Percentiles rank a stretch among this genome's conserved stretches.
These are phyloP conservation scores for Zootoca vivipara DNA, from an alignment of 2,113 vertebrate genomes.

Conservation along the genomic window DNA sequence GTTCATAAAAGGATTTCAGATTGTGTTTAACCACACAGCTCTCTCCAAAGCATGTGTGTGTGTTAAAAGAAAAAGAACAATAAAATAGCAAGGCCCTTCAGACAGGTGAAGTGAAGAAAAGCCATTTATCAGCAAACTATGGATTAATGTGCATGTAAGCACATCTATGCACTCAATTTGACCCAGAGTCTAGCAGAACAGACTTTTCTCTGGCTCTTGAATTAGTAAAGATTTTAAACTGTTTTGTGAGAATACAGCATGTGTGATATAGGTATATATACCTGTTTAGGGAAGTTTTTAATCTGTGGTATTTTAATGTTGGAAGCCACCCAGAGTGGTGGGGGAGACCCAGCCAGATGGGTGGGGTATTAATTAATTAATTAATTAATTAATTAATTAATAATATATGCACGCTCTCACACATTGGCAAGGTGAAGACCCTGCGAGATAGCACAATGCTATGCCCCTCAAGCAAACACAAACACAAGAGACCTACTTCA, in stretches of 20 bases:
- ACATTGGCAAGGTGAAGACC: neutral
- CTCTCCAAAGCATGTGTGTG: neutral
- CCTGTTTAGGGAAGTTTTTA: too few relatives aligned
- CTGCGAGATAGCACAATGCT: neutral
- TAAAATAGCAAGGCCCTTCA: neutral
- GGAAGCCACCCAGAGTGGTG: too few relatives aligned
- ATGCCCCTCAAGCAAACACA: neutral
- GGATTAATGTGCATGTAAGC: neutral
- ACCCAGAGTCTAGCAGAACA: neutral
- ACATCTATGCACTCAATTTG: neutral
- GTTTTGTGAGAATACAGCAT: neutral
- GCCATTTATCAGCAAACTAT: neutral
- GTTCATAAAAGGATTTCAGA: neutral
- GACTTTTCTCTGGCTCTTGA: neutral
- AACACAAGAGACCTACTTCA: neutral
- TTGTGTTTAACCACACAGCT: neutral
- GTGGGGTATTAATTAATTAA: too few relatives aligned
- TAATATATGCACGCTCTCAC: too few relatives aligned
- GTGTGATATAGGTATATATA: too few relatives aligned
- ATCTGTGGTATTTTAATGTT: too few relatives aligned
- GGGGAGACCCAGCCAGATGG: too few relatives aligned
- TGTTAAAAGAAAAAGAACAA: neutral
- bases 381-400: too few relatives aligned
- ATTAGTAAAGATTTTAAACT: accelerated
- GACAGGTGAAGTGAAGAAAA: neutral